phyloP scores from a whole-genome alignment of 2,888 invertebrate species.

The Volucella inflata region DNA sequence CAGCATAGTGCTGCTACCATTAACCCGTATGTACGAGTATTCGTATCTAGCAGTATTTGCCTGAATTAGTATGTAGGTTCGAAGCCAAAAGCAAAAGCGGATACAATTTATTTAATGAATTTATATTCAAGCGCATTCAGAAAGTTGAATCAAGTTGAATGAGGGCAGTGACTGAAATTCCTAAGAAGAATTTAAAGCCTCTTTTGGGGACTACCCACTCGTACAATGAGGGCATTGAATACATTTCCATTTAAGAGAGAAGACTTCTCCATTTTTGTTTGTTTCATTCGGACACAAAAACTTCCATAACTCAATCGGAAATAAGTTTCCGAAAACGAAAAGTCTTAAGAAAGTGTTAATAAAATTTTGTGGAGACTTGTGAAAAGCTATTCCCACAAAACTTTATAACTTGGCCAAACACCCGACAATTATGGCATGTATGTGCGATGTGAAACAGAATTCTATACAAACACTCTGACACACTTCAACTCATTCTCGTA shows the following conservation, averaged over 20 bases:
- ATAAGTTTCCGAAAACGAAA: constrained; percentile 50
- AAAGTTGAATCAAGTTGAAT: constrained; percentile 25
- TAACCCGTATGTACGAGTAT: no score
- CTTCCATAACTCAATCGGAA: constrained; percentile 72
- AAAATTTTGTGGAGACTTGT: constrained; percentile 48
- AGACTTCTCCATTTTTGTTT: constrained; percentile 15
- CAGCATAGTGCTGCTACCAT: background rate
- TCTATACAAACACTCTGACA: constrained; percentile 32
- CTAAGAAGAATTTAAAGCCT: constrained; percentile 65
- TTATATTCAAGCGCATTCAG: constrained; percentile 52
- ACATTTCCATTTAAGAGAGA: constrained; percentile 30
- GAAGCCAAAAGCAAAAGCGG: background rate
- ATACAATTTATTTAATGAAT: constrained; percentile 60
- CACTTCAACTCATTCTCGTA: constrained; percentile 34
- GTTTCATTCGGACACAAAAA: constrained; percentile 16
- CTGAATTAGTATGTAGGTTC: no score
- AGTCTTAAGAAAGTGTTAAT: constrained; percentile 72
- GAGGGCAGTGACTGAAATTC: constrained; percentile 14
- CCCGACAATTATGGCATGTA: constrained; percentile 64
- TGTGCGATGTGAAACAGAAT: constrained; percentile 8
- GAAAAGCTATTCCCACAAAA: constrained; percentile 38
- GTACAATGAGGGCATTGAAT: background rate
- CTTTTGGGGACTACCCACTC: background rate
- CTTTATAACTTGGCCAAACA: constrained; percentile 62
- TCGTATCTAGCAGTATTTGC: no score